A percentile compares a stretch with the other conserved stretches of the same genome.
Conservation (phyloP, 2,888 invertebrate species). For the Neoaliturus tenellus region DNA sequence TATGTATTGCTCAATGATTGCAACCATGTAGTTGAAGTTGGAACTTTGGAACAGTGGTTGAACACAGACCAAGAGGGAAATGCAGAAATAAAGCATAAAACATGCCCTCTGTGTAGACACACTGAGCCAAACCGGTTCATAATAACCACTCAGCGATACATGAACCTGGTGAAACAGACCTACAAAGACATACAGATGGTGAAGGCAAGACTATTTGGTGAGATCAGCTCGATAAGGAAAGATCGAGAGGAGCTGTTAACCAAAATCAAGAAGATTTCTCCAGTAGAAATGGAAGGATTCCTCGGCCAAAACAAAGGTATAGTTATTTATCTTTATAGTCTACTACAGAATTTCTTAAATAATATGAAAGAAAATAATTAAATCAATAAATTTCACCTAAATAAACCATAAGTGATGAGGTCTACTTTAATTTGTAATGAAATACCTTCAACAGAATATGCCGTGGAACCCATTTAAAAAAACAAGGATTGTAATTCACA, state of each 20-base stretch:
- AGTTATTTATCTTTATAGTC: background rate
- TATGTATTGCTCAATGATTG: conserved; percentile 76
- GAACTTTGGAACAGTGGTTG: conserved; percentile 70
- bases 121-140: conserved; percentile 71
- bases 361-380: too few species aligned
- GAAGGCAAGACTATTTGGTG: conserved; percentile 40
- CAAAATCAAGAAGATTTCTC: background rate
- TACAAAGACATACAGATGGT: conserved; percentile 35
- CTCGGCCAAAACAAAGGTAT: background rate
- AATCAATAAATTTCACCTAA: too few species aligned
- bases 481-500: too few species aligned
- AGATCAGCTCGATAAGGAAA: conserved; percentile 1
- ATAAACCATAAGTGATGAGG: too few species aligned
- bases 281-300: conserved; percentile 13
- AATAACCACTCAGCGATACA: conserved; percentile 27
- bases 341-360: too few species aligned
- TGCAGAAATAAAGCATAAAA: conserved; percentile 69
- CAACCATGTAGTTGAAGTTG: conserved; percentile 74
- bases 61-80: conserved; percentile 58
- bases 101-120: conserved; percentile 78
- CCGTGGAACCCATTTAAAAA: too few species aligned
- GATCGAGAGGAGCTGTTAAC: conserved; percentile 5
- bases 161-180: conserved; percentile 38
- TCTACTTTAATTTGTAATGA: too few species aligned
- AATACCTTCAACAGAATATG: too few species aligned